Base-by-base conservation (phyloP, 2,113 vertebrate genomes). In the Hemichromis elongatus region DNA sequence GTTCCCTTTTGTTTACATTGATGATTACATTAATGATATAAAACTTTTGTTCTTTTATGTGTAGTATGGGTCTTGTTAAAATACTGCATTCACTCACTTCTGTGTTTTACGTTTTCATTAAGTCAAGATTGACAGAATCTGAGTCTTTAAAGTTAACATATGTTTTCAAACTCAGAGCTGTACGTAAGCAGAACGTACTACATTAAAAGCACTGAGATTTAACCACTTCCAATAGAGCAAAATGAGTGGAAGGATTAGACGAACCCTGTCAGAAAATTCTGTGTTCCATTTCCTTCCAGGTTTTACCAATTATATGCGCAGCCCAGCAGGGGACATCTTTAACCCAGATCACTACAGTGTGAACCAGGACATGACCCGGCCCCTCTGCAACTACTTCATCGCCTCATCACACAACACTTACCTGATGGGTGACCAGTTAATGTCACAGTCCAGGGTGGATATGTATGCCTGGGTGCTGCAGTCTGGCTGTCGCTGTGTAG, bases 331-430 rank as follows among this genome's bases (percentile, higher is more conserved):
- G 0, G 99, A 99, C 93, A 97, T 99, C 83, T 99, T 99, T 92
- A 98, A 99, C 91, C 97, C 98, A 0, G 97, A 97, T 3, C 98
- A 99, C 92, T 95, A 97, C 85, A 88, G 93, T 0, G 96, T 99
- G 88, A 97, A 94, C 92, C 98, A 99, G 95, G 98, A 99, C 92
- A 99, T 99, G 99, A 97, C 91, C 1, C 97, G 90, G 68, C 97
- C 98, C 0, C 93, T 99, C 85, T 98, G 97, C 88, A 96, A 98
- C 92, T 99, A 99, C 85, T 99, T 98, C 93, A 98, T 99, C 84
- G 97, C 98, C 87, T 99, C 99, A 0, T 99, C 99, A 68, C 99
- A 99, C 94, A 99, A 99, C 95, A 99, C 99, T 88, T 99, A 99
- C 96, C 97, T 99, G 94, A 97, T 96, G 96, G 99, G 99, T 0